A percentile compares a stretch with the other conserved stretches of the same genome.
Conservation (phyloP, 1,140 invertebrate genomes). For the Stegodyphus dumicola region DNA sequence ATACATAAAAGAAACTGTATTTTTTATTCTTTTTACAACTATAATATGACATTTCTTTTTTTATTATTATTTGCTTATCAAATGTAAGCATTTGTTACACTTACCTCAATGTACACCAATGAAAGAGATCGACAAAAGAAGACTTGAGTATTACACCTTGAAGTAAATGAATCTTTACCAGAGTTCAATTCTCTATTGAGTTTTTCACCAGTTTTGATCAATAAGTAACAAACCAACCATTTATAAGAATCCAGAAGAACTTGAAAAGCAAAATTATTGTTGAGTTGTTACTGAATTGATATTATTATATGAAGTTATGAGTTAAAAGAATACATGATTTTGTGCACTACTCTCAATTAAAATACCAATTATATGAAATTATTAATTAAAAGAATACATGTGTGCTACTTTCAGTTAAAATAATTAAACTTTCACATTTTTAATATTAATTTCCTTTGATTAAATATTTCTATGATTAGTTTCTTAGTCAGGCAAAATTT, state of each 20-base stretch:
- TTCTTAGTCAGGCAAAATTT: too few relatives aligned
- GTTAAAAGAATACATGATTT: background rate
- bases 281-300: too few relatives aligned
- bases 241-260: constrained; percentile 79
- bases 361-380: too few relatives aligned
- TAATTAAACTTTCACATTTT: too few relatives aligned
- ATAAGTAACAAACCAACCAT: constrained; percentile 83
- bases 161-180: constrained; percentile 78
- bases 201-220: constrained; percentile 76
- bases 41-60: too few relatives aligned
- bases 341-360: too few relatives aligned
- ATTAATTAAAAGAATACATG: too few relatives aligned
- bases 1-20: too few relatives aligned
- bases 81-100: background rate
- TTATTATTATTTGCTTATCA: background rate
- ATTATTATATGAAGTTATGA: background rate
- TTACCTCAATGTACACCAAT: constrained; percentile 79
- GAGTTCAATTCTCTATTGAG: constrained; percentile 70
- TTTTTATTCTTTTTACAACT: background rate
- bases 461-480: too few relatives aligned
- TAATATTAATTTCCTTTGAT: too few relatives aligned
- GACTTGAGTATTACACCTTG: constrained; percentile 84
- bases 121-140: constrained; percentile 81
- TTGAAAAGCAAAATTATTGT: constrained; percentile 66
- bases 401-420: too few relatives aligned